Evolutionary conservation across 2,113 vertebrate species (phyloP), one percentile per base, ranked within the genome.

Genomic region (Cettia cetti): DNA sequence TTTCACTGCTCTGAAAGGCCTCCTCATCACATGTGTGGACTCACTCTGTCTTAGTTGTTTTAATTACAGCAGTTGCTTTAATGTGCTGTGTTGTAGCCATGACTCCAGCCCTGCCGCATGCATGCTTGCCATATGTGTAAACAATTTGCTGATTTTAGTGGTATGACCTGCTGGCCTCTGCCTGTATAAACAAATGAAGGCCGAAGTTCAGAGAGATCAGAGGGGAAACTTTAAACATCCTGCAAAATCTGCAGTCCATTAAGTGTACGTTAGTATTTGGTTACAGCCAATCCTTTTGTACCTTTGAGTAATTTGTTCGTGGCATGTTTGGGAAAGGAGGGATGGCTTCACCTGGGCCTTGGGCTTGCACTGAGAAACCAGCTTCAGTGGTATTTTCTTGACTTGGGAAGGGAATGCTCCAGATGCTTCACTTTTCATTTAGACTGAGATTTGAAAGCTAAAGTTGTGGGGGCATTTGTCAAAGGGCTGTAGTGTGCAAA

Each of bases 191-290:
- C 96, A 98, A 96, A 96, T 77, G 89, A 63, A 97, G 97, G 97
- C 63, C 96, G 96, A 96, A 98, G 97, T 97, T 93, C 95, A 97
- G 86, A 97, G 96, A 98, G 95, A 97, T 89, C 95, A 96, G 96
- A 95, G 82, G 81, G 54, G 82, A 84, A 93, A 87, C 89, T 94
- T 70, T 93, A 96, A 86, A 95, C 87, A 82, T 93, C 96, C 96
- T 94, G 79, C 49, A 39, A 28, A 76, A 95, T 87, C 92, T 84
- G 68, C 37, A 94, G 49, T 90, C 83, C 86, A 82, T 96, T 94
- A 97, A 96, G 91, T 31, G 42, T 37, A 49, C 7, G 20, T 92
- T 72, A 89, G 95, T 80, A 39, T 97, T 95, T 89, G 79, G 88
- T 96, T 97, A 96, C 96, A 79, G 57, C 47, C 35, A 21, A 2